These are phyloP conservation scores for Leptobrachium ailaonicum DNA, from an alignment of 2,113 vertebrate genomes.

Conservation along the genomic window DNA sequence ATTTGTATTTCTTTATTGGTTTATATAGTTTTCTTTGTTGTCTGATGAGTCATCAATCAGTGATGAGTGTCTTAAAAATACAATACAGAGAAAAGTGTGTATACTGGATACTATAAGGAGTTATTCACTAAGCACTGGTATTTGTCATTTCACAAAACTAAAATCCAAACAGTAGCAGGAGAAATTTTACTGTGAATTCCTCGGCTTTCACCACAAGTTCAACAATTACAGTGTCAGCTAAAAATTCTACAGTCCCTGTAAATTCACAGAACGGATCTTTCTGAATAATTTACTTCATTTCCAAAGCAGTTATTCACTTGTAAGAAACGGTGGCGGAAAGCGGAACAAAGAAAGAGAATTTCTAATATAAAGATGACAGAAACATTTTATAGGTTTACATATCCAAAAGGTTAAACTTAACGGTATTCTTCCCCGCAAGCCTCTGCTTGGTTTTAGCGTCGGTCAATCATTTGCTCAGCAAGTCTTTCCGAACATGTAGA, in stretches of 20 bases:
- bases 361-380: constrained; percentile 4
- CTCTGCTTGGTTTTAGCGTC: constrained; percentile 11
- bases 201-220: not conserved
- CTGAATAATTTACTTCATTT: constrained; percentile 27
- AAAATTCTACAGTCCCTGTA: constrained; percentile 9
- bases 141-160: too few species aligned
- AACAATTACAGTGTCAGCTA: constrained; percentile 27
- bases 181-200: not conserved
- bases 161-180: too few species aligned
- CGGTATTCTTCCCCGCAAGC: constrained; percentile 14
- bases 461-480: constrained; percentile 17
- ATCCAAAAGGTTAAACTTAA: constrained; percentile 31
- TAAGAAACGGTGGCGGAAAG: not conserved
- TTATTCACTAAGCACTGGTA: too few species aligned
- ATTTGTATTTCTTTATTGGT: too few species aligned
- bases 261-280: not conserved
- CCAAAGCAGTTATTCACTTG: constrained; percentile 30
- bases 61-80: too few species aligned
- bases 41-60: too few species aligned
- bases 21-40: too few species aligned
- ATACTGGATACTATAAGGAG: too few species aligned
- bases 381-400: constrained; percentile 11
- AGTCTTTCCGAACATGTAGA: constrained; percentile 18
- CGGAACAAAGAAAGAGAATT: constrained; percentile 1
- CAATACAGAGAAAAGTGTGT: too few species aligned